These are phyloP conservation scores for Heterotis niloticus DNA, from an alignment of 2,113 vertebrate genomes.

Conservation along the genomic window DNA sequence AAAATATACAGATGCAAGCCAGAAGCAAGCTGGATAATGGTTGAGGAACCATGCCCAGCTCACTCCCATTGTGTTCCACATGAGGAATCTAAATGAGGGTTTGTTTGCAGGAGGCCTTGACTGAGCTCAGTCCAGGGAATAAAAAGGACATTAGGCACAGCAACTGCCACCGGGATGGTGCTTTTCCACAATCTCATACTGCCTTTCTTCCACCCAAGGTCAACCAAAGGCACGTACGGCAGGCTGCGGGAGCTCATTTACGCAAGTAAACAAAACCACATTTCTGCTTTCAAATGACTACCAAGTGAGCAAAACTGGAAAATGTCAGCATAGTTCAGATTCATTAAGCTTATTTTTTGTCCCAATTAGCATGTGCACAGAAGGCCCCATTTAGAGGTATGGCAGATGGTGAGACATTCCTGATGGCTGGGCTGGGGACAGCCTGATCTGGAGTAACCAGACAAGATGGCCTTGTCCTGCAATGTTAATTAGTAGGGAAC, in stretches of 20 bases:
- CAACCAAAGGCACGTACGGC: neutral
- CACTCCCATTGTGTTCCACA: slow-evolving; percentile 5
- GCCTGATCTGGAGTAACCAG: neutral
- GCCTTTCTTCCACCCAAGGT: neutral
- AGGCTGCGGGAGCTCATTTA: neutral
- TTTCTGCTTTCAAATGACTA: neutral
- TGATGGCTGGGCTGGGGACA: neutral
- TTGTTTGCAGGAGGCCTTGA: neutral
- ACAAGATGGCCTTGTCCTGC: neutral
- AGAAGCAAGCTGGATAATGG: neutral
- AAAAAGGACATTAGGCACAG: neutral
- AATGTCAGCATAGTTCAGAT: neutral
- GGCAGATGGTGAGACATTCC: neutral
- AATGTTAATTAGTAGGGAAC: slow-evolving; percentile 3
- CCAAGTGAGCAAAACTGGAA: neutral
- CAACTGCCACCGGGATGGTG: neutral
- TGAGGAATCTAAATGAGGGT: slow-evolving; percentile 2
- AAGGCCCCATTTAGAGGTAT: neutral
- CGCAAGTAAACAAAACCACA: slow-evolving; percentile 6
- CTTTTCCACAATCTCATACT: slow-evolving; percentile 5
- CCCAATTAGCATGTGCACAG: neutral
- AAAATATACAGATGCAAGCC: neutral
- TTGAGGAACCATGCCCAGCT: neutral
- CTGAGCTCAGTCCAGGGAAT: neutral
- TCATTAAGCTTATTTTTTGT: neutral